Conservation (phyloP, 2,113 vertebrate genomes). For the Prunella himalayana region DNA sequence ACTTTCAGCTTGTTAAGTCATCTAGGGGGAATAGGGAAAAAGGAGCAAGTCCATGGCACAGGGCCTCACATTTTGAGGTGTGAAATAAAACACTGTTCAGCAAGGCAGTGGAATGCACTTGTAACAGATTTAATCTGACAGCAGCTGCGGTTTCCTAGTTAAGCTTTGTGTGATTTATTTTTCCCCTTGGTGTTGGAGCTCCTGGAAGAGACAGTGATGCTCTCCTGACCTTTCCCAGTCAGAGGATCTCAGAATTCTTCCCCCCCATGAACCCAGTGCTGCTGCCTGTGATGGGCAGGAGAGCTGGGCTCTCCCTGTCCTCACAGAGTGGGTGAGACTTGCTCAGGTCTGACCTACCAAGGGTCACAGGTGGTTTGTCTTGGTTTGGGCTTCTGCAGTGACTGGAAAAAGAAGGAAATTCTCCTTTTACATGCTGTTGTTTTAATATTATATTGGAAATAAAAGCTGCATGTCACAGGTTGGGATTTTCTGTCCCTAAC, state of each 20-base stretch:
- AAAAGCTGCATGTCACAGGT: background rate
- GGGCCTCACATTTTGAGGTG: slow-evolving; percentile 50
- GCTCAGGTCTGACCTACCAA: background rate
- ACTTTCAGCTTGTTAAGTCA: slow-evolving; percentile 71
- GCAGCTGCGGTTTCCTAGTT: slow-evolving; percentile 60
- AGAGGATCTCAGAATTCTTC: background rate
- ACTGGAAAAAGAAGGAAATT: background rate
- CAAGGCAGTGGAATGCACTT: slow-evolving; percentile 16
- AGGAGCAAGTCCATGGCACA: slow-evolving; percentile 45
- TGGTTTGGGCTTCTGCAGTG: background rate
- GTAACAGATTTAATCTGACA: slow-evolving; percentile 66
- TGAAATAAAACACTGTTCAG: slow-evolving; percentile 60
- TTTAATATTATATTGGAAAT: background rate
- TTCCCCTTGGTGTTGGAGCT: slow-evolving; percentile 33
- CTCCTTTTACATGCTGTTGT: background rate
- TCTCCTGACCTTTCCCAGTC: slow-evolving; percentile 32
- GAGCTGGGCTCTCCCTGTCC: background rate
- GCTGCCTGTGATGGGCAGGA: background rate
- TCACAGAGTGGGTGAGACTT: background rate
- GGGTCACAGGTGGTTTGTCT: background rate
- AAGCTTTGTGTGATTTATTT: slow-evolving; percentile 25
- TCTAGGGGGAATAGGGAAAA: slow-evolving; percentile 48
- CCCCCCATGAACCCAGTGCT: background rate
- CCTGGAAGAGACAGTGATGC: background rate
- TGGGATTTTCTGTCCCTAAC: background rate